These are phyloP conservation scores for Caenorhabditis zanzibari DNA, from an alignment of 2,888 invertebrate genomes.

Conservation along the genomic window DNA sequence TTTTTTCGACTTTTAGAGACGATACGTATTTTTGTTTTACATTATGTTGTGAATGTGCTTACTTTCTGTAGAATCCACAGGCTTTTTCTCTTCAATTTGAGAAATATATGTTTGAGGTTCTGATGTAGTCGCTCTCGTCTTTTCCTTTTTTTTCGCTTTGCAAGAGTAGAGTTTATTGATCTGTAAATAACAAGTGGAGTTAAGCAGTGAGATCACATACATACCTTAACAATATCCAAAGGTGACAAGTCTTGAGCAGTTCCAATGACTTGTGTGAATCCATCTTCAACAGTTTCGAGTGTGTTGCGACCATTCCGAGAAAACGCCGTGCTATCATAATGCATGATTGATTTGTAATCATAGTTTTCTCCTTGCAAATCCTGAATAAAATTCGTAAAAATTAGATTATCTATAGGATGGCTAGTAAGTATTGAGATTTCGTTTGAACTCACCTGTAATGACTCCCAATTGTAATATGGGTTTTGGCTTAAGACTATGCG, in stretches of 20 bases:
- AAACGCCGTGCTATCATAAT: slow-evolving; percentile 83
- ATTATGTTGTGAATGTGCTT: slow-evolving; percentile 6
- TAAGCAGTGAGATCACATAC: neutral
- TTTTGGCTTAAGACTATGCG: no score
- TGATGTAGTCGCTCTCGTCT: slow-evolving; percentile 27
- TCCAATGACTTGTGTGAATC: slow-evolving; percentile 82
- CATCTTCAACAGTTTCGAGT: slow-evolving; percentile 79
- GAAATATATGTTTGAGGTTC: slow-evolving; percentile 28
- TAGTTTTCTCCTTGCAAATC: slow-evolving; percentile 82
- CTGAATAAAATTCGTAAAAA: slow-evolving; percentile 52
- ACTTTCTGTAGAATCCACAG: slow-evolving; percentile 49
- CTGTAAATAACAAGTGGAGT: slow-evolving; percentile 15
- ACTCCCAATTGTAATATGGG: no score
- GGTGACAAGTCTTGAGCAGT: slow-evolving; percentile 81
- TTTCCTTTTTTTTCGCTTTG: slow-evolving; percentile 64
- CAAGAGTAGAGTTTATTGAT: slow-evolving; percentile 72
- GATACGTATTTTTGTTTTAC: no score
- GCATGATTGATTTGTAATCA: slow-evolving; percentile 83
- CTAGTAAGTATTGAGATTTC: no score
- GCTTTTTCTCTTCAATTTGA: slow-evolving; percentile 42
- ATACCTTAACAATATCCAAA: slow-evolving; percentile 81
- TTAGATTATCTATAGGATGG: no score
- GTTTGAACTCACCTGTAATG: no score
- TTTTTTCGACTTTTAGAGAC: neutral
- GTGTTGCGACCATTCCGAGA: slow-evolving; percentile 83